Conservation (phyloP, 2,888 invertebrate species). For the Himalopsyche kuldschensis region DNA sequence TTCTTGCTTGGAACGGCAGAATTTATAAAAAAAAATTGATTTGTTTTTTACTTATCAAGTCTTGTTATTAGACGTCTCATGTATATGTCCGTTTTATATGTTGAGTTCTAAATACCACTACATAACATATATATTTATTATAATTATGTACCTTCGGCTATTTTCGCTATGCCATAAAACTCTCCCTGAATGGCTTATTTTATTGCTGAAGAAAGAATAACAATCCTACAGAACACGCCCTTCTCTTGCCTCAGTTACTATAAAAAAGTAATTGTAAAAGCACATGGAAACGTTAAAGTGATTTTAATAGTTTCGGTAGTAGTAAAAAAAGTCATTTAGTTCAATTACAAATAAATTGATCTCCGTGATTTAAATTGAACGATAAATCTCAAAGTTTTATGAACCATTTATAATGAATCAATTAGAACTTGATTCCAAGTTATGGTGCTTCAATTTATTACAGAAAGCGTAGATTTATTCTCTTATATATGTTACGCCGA, state of each 20-base stretch:
- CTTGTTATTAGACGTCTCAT: no score
- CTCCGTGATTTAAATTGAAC: not conserved
- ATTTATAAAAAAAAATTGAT: no score
- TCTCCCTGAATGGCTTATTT: not conserved
- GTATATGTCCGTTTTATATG: no score
- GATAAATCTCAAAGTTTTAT: not conserved
- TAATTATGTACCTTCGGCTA: not conserved
- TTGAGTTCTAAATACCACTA: no score
- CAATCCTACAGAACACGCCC: not conserved
- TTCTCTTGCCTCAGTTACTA: not conserved
- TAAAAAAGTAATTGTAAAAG: not conserved
- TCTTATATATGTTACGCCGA: not conserved
- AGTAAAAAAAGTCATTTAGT: not conserved
- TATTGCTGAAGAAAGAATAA: not conserved
- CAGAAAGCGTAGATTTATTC: not conserved
- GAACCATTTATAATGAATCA: not conserved
- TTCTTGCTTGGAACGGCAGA: no score
- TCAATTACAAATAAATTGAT: slow-evolving; percentile 1
- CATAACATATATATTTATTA: no score
- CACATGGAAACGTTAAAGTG: not conserved
- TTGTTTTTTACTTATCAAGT: no score
- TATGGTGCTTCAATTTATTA: not conserved
- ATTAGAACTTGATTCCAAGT: not conserved
- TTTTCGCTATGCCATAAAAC: not conserved
- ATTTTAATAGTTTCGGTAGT: not conserved